These are phyloP conservation scores for Nomada ferruginata DNA, from an alignment of 2,888 invertebrate species.

Conservation along the genomic window DNA sequence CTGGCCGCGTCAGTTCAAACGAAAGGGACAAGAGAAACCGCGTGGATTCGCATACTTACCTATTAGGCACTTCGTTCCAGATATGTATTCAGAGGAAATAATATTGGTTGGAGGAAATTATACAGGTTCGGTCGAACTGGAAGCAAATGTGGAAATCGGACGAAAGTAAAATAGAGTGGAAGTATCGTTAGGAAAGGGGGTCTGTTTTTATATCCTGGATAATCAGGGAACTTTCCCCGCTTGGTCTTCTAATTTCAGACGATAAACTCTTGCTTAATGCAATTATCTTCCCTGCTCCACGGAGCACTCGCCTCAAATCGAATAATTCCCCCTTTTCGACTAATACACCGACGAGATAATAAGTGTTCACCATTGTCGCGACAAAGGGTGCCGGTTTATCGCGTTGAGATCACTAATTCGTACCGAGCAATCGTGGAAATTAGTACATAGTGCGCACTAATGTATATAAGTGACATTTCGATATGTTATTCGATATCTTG, in stretches of 20 bases:
- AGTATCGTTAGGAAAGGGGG: background rate
- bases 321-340: constrained; percentile 65
- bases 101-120: background rate
- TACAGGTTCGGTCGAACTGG: background rate
- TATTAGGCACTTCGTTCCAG: background rate
- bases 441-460: background rate
- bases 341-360: constrained; percentile 63
- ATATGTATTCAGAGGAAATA: too few relatives aligned
- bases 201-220: constrained; percentile 28
- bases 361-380: constrained; percentile 49
- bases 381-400: constrained; percentile 28
- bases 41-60: background rate
- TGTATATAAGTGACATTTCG: background rate
- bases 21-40: background rate
- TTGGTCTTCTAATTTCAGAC: constrained; percentile 63
- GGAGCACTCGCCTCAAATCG: constrained; percentile 59
- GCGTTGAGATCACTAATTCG: background rate
- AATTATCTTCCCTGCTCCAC: constrained; percentile 56
- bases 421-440: background rate
- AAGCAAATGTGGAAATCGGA: background rate
- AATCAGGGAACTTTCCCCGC: constrained; percentile 67
- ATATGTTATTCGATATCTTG: background rate
- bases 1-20: background rate
- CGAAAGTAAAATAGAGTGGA: background rate
- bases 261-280: constrained; percentile 68